Evolutionary conservation across 1,140 invertebrate species (phyloP).

Genomic region (Leptinotarsa lineolata): DNA sequence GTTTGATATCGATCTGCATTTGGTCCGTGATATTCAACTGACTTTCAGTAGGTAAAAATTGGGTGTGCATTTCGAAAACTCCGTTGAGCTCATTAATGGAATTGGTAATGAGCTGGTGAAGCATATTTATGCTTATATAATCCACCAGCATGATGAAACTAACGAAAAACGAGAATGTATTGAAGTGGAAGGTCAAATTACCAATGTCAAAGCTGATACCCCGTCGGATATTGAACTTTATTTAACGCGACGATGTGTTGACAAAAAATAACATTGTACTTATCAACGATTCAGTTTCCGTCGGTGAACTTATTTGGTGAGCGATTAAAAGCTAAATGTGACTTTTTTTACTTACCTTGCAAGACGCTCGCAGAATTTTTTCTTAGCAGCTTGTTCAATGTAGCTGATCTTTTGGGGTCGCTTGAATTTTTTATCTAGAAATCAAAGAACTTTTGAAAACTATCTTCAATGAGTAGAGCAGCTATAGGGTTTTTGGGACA

Average conservation of each 20-base stretch:
- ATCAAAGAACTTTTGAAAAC: neutral
- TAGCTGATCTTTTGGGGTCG: constrained; percentile 71
- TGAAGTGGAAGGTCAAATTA: no score
- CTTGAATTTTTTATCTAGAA: constrained; percentile 33
- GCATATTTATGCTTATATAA: constrained; percentile 72
- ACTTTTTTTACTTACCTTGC: constrained; percentile 61
- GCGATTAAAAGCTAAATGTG: no score
- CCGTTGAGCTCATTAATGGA: constrained; percentile 66
- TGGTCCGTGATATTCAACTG: constrained; percentile 38
- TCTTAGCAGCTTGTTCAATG: constrained; percentile 80
- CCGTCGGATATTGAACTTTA: no score
- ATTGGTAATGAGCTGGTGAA: constrained; percentile 68
- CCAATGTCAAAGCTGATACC: no score
- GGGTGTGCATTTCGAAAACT: constrained; percentile 64
- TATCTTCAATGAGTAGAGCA: no score
- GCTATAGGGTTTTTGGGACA: no score
- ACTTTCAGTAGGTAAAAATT: constrained; percentile 61
- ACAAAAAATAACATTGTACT: no score
- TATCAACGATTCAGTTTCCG: no score
- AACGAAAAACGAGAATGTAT: constrained; percentile 37
- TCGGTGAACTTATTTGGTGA: no score
- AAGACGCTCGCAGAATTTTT: constrained; percentile 72
- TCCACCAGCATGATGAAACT: constrained; percentile 78
- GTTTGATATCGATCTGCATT: constrained; percentile 27
- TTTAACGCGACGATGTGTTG: no score